Conservation (phyloP, 2,113 vertebrate species). For the Alosa alosa region DNA sequence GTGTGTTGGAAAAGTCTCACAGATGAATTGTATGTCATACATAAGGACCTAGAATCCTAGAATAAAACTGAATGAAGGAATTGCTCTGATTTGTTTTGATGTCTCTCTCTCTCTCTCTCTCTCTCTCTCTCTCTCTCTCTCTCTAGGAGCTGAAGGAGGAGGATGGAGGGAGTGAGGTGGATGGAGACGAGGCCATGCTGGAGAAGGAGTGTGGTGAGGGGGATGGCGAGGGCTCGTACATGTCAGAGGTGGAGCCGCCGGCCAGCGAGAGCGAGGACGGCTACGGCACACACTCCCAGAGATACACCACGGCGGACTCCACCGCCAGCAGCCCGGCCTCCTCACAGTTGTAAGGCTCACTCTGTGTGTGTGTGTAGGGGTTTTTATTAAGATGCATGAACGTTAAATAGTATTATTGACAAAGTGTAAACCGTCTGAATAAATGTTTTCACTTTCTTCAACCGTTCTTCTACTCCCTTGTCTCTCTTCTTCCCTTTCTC, state of each 20-base stretch:
- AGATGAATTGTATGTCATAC: not conserved
- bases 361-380: not conserved
- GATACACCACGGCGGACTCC: slow-evolving; percentile 89
- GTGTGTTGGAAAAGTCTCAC: not conserved
- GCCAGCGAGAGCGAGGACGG: slow-evolving; percentile 98
- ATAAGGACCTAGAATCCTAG: no score
- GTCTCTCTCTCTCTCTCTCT: not conserved
- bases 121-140: slow-evolving; percentile 12
- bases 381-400: not conserved
- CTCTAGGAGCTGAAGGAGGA: slow-evolving; percentile 90
- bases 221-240: slow-evolving; percentile 88
- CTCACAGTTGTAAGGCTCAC: slow-evolving; percentile 70
- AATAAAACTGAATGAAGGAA: no score
- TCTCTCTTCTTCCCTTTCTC: slow-evolving; percentile 49
- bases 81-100: no score
- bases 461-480: slow-evolving; percentile 21
- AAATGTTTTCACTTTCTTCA: not conserved
- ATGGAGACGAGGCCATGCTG: slow-evolving; percentile 87
- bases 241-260: slow-evolving; percentile 92
- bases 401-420: not conserved
- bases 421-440: not conserved
- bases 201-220: slow-evolving; percentile 86
- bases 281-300: slow-evolving; percentile 92
- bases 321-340: slow-evolving; percentile 98
- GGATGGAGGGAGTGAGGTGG: slow-evolving; percentile 88